These are phyloP conservation scores for Trichonephila clavata DNA, from an alignment of 1,140 invertebrate species.

Conservation along the genomic window DNA sequence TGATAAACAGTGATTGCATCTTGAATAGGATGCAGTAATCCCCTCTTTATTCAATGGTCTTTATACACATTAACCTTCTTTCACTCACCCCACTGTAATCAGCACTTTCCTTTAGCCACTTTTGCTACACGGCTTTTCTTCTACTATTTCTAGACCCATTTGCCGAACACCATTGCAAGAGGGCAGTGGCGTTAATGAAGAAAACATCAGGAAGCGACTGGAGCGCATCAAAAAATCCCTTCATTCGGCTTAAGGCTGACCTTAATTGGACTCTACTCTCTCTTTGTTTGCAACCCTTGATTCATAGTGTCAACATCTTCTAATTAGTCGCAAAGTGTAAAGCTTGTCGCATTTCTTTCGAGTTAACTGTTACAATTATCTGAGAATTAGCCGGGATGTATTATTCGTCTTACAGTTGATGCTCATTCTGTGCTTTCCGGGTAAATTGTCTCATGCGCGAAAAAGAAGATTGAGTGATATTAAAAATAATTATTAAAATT, in stretches of 20 bases:
- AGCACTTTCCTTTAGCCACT: constrained; percentile 58
- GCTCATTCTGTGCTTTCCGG: not conserved
- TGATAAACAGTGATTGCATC: constrained; percentile 61
- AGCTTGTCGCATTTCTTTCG: constrained; percentile 52
- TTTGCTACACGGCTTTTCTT: constrained; percentile 43
- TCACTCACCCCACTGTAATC: constrained; percentile 40
- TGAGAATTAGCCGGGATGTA: constrained; percentile 27
- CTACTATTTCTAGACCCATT: constrained; percentile 21
- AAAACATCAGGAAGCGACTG: constrained; percentile 39
- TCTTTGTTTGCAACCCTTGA: constrained; percentile 46
- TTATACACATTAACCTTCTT: constrained; percentile 68
- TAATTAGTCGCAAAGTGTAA: constrained; percentile 65
- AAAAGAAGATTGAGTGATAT: too few species aligned
- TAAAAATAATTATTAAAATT: not conserved
- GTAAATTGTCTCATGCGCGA: not conserved
- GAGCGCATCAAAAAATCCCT: constrained; percentile 45
- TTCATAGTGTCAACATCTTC: constrained; percentile 71
- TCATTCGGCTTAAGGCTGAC: constrained; percentile 52
- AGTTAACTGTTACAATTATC: constrained; percentile 50
- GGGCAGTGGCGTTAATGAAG: constrained; percentile 55
- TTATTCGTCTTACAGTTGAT: not conserved
- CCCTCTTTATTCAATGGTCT: constrained; percentile 63
- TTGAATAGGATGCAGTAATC: constrained; percentile 64
- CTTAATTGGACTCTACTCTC: constrained; percentile 60
- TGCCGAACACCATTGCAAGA: not conserved